These are phyloP conservation scores for Opisthocomus hoazin DNA, from an alignment of 2,113 vertebrate species.

Conservation along the genomic window DNA sequence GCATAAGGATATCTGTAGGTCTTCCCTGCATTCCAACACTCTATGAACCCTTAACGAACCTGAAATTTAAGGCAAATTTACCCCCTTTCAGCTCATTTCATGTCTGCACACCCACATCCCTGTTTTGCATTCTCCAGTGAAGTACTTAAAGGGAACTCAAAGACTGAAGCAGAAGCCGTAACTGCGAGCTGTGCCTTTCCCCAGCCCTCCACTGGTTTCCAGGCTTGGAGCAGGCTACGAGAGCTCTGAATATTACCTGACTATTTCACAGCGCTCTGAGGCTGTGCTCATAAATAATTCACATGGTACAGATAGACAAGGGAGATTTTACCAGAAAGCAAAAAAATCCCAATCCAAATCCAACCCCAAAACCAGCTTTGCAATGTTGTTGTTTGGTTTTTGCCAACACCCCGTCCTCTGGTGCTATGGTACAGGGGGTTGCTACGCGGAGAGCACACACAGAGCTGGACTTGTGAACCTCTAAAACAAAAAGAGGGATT, in stretches of 20 bases:
- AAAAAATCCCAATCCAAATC: neutral
- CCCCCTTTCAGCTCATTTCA: neutral
- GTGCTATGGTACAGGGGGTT: neutral
- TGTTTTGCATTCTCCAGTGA: neutral
- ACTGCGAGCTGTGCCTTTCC: neutral
- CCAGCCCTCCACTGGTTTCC: neutral
- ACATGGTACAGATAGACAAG: neutral
- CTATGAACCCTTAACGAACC: neutral
- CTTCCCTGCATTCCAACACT: neutral
- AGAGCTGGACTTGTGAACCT: neutral
- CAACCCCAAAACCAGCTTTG: neutral
- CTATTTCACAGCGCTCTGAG: neutral
- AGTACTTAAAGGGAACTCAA: neutral
- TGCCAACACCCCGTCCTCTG: neutral
- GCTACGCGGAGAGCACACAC: neutral
- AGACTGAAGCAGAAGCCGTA: accelerated
- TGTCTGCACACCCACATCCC: accelerated
- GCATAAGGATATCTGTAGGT: neutral
- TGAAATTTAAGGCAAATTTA: neutral
- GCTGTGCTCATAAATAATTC: neutral
- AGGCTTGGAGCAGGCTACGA: neutral
- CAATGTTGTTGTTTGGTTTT: neutral
- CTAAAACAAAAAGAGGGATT: neutral
- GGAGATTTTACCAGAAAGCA: neutral
- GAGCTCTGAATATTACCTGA: neutral